Evolutionary conservation across 2,113 vertebrate species (phyloP).

Genomic region (Sinocyclocheilus anshuiensis): DNA sequence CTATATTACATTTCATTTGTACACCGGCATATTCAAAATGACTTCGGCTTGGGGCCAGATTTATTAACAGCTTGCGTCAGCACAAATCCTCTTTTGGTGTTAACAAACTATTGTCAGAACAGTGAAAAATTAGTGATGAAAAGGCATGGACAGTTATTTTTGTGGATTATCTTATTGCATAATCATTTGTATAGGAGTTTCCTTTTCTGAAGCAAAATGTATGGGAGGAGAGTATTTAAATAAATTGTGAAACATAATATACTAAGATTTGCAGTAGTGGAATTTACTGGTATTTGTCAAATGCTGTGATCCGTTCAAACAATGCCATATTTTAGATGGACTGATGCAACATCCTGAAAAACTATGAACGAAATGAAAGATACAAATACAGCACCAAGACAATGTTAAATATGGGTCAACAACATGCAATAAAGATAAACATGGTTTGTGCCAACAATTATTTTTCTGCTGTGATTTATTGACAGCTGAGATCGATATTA

Average conservation of each 20-base stretch:
- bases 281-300: not conserved
- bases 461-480: not conserved
- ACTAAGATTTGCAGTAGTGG: too few species aligned
- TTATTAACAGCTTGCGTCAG: too few species aligned
- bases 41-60: not conserved
- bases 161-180: too few species aligned
- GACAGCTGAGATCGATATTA: not conserved
- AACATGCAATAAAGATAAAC: not conserved
- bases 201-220: too few species aligned
- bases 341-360: not conserved
- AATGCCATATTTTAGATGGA: not conserved
- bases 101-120: too few species aligned
- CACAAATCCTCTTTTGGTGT: too few species aligned
- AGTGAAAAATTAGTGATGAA: too few species aligned
- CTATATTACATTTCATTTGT: not conserved
- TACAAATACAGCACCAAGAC: not conserved
- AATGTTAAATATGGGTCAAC: not conserved
- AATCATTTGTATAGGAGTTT: too few species aligned
- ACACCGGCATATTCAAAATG: not conserved
- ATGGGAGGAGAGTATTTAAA: too few species aligned
- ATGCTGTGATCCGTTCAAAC: not conserved
- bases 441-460: not conserved
- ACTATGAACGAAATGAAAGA: not conserved
- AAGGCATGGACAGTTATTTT: too few species aligned
- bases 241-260: too few species aligned